These are phyloP conservation scores for Campylomormyrus tamandua DNA, from an alignment of 2,113 vertebrate species.

Conservation along the genomic window DNA sequence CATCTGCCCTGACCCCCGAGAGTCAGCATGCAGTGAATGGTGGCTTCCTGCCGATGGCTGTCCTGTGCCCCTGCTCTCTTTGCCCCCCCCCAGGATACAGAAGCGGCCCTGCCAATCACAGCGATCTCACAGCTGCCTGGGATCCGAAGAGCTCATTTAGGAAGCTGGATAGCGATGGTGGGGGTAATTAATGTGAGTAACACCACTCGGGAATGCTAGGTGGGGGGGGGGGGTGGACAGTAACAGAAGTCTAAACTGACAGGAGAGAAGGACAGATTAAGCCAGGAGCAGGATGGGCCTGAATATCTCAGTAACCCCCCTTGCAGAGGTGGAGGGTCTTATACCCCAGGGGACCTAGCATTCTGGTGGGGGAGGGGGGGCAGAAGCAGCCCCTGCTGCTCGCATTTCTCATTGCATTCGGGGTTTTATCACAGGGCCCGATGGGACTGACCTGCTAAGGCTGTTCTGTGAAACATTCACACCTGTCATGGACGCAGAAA, in stretches of 20 bases:
- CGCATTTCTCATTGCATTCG: constrained; percentile 38
- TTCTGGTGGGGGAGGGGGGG: neutral
- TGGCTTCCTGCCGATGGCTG: neutral
- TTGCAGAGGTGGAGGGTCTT: neutral
- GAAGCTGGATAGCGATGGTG: neutral
- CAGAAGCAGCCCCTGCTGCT: constrained; percentile 25
- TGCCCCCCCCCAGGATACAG: neutral
- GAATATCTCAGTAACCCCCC: neutral
- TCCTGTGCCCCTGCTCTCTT: neutral
- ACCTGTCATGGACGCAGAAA: constrained; percentile 29
- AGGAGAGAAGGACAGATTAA: neutral
- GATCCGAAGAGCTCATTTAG: neutral
- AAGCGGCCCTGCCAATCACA: neutral
- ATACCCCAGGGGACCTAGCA: neutral
- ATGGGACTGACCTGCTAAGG: constrained; percentile 23
- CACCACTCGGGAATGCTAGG: neutral
- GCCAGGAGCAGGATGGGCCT: neutral
- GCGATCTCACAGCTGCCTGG: neutral
- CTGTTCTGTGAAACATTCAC: constrained; percentile 43
- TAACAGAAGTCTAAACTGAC: neutral
- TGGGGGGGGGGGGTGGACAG: neutral
- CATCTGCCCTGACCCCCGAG: neutral
- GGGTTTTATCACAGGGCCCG: constrained; percentile 40
- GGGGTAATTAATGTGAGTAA: neutral
- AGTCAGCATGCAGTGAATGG: neutral